Percentiles rank a stretch among this genome's conserved stretches.
phyloP scores from a whole-genome alignment of 2,888 invertebrate species.

The Erannis defoliaria region DNA sequence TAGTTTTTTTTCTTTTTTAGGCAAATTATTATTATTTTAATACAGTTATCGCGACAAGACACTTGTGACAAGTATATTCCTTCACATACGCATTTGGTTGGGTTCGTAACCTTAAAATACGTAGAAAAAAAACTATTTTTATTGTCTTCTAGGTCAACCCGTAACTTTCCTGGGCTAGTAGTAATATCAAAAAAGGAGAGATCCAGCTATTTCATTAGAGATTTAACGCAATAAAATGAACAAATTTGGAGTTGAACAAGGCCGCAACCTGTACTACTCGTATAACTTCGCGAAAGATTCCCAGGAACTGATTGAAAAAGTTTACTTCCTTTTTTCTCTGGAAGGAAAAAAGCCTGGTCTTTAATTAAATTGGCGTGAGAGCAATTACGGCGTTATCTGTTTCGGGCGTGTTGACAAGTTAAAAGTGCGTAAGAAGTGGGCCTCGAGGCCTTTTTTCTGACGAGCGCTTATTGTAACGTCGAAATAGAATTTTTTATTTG shows the following conservation, averaged over 20 bases:
- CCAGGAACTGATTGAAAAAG: slow-evolving; percentile 44
- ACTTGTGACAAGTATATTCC: too few species aligned
- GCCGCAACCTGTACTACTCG: slow-evolving; percentile 34
- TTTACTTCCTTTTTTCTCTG: slow-evolving; percentile 33
- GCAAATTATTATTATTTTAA: too few species aligned
- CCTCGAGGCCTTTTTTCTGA: slow-evolving; percentile 2
- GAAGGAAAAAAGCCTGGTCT: slow-evolving; percentile 28
- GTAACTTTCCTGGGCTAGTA: neutral
- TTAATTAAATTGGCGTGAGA: slow-evolving; percentile 42
- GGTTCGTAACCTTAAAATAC: too few species aligned
- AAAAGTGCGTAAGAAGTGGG: slow-evolving; percentile 21
- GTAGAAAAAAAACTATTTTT: too few species aligned
- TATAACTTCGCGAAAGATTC: slow-evolving; percentile 31
- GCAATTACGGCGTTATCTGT: slow-evolving; percentile 42
- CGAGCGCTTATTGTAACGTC: slow-evolving; percentile 13
- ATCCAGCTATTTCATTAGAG: slow-evolving; percentile 41
- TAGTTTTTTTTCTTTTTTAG: too few species aligned
- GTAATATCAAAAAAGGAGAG: slow-evolving; percentile 21
- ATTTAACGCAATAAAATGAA: slow-evolving; percentile 42
- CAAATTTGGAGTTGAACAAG: slow-evolving; percentile 37
- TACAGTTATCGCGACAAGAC: too few species aligned
- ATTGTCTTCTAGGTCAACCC: too few species aligned
- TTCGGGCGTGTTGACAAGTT: slow-evolving; percentile 34
- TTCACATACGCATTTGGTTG: too few species aligned
- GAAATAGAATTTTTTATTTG: slow-evolving; percentile 3